These are phyloP conservation scores for Pluvialis apricaria DNA, from an alignment of 2,113 vertebrate species.

Conservation along the genomic window DNA sequence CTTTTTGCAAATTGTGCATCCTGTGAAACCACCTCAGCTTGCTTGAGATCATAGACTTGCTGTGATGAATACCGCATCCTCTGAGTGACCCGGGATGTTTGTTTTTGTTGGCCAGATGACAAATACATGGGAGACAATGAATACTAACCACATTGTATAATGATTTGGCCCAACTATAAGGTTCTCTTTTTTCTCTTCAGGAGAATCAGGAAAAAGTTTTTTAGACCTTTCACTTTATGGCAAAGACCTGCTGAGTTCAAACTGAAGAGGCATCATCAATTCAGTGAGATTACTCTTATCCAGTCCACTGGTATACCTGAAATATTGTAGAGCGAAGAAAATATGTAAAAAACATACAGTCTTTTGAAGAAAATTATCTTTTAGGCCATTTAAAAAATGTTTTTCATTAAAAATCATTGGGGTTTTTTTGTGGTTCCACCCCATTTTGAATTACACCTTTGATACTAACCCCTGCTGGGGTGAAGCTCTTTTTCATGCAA, in stretches of 20 bases:
- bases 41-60: neutral
- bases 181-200: neutral
- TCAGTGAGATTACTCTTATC: neutral
- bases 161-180: neutral
- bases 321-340: neutral
- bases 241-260: conserved; percentile 32
- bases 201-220: neutral
- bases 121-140: neutral
- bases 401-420: neutral
- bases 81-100: neutral
- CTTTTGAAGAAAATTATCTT: neutral
- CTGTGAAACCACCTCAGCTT: neutral
- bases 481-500: neutral
- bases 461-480: neutral
- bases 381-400: neutral
- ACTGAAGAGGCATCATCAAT: conserved; percentile 11
- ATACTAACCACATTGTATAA: neutral
- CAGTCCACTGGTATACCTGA: neutral
- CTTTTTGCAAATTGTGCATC: neutral
- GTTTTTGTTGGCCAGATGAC: conserved; percentile 29
- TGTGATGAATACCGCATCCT: neutral
- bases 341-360: neutral
- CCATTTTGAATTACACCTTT: neutral
- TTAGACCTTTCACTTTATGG: conserved; percentile 11
- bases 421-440: neutral